phyloP scores from a whole-genome alignment of 2,888 invertebrate species.

The Phalangium opilio region DNA sequence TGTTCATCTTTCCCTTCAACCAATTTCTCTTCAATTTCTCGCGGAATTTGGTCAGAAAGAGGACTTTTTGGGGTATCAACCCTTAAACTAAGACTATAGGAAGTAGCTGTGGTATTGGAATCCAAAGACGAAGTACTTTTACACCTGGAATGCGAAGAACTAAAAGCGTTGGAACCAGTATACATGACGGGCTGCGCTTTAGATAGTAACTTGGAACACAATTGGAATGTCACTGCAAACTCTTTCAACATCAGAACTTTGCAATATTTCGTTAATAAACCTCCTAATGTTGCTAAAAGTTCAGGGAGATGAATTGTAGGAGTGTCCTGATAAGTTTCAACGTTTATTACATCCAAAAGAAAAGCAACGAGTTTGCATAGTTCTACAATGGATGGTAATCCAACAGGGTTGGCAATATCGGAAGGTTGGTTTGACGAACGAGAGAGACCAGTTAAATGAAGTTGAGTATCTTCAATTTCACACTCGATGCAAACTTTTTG shows the following conservation, averaged over 20 bases:
- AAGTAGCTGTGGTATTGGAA: no score
- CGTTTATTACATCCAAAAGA: constrained; percentile 41
- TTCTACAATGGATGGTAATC: constrained; percentile 37
- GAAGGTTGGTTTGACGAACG: not conserved
- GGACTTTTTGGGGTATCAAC: no score
- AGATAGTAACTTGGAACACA: constrained; percentile 55
- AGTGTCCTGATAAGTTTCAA: constrained; percentile 56
- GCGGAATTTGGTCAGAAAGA: no score
- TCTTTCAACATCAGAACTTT: constrained; percentile 42
- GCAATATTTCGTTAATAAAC: constrained; percentile 32
- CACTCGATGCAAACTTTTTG: constrained; percentile 23
- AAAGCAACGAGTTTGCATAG: constrained; percentile 57
- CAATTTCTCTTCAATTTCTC: no score
- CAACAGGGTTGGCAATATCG: constrained; percentile 24
- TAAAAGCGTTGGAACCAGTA: not conserved
- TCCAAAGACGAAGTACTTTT: no score
- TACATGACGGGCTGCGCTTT: constrained; percentile 48
- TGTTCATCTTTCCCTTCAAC: no score
- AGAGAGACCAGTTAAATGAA: no score
- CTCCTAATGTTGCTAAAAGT: constrained; percentile 42
- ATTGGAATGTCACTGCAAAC: constrained; percentile 45
- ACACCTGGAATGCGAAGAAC: no score
- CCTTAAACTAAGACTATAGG: no score
- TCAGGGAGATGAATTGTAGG: constrained; percentile 62
- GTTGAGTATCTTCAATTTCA: not conserved